A percentile compares a stretch with the other conserved stretches of the same genome.
Conservation (phyloP, 1,140 invertebrate genomes). For the Procambarus virginalis region DNA sequence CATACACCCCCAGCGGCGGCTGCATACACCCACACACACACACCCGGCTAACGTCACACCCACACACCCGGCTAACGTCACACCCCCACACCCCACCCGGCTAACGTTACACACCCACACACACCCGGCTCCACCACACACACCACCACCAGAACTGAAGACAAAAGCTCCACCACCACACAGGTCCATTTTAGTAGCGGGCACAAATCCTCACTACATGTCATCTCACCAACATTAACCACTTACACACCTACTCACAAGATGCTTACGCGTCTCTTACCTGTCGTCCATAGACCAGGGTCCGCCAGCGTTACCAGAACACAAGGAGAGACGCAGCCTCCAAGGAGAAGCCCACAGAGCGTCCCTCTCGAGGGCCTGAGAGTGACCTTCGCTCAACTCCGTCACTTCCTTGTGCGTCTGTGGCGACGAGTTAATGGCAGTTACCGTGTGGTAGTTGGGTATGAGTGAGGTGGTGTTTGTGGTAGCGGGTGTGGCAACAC, state of each 20-base stretch:
- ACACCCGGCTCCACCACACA: neutral
- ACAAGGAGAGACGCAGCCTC: no score
- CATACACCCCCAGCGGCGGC: no score
- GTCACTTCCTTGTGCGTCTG: no score
- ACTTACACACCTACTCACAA: slow-evolving; percentile 36
- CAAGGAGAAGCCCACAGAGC: no score
- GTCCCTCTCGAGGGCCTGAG: no score
- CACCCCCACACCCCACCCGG: no score
- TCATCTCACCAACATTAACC: slow-evolving; percentile 32
- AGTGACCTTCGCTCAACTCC: no score
- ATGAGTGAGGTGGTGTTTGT: neutral
- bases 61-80: neutral
- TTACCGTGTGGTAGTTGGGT: neutral
- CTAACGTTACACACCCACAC: neutral
- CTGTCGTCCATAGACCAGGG: neutral
- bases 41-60: no score
- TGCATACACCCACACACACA: no score
- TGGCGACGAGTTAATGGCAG: no score
- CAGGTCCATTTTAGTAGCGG: neutral
- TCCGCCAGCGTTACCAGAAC: neutral
- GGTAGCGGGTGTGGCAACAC: neutral
- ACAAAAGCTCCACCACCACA: neutral
- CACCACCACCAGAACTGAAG: neutral
- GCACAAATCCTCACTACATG: slow-evolving; percentile 33
- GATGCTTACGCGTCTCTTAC: slow-evolving; percentile 8